phyloP scores from a whole-genome alignment of 1,140 invertebrate species.

The Drosophila ambigua region DNA sequence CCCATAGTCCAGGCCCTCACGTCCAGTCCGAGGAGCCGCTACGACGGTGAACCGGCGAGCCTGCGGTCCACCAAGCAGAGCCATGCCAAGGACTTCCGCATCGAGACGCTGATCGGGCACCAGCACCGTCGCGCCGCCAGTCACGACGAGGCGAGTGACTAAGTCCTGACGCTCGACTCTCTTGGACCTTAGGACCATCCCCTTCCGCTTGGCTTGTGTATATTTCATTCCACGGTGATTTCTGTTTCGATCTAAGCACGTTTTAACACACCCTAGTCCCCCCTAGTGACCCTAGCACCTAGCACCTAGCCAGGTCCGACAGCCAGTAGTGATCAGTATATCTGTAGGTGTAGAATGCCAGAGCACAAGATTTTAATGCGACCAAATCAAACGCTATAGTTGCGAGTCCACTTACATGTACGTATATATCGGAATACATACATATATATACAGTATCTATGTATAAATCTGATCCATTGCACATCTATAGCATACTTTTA shows the following conservation, averaged over 20 bases:
- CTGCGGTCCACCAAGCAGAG: conserved; percentile 57
- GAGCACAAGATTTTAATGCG: conserved; percentile 69
- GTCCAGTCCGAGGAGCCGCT: conserved; percentile 62
- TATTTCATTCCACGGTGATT: conserved; percentile 53
- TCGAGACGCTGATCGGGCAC: conserved; percentile 81
- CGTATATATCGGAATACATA: conserved; percentile 14
- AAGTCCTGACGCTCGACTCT: conserved; percentile 12
- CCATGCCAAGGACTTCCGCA: conserved; percentile 82
- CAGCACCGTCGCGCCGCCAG: conserved; percentile 37
- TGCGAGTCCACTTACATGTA: conserved; percentile 62
- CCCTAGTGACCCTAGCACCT: conserved; percentile 1
- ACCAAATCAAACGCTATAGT: conserved; percentile 59
- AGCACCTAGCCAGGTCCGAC: conserved; percentile 8
- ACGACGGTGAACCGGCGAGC: conserved; percentile 52
- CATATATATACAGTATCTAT: conserved; percentile 15
- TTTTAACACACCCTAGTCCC: conserved; percentile 48
- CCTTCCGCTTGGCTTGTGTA: conserved; percentile 36
- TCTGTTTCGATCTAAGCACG: conserved; percentile 59
- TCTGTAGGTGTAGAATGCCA: conserved; percentile 45
- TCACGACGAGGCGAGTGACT: conserved; percentile 65
- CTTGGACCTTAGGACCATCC: background rate
- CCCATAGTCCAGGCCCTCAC: conserved; percentile 28
- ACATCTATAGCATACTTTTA: conserved; percentile 74
- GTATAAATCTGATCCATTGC: conserved; percentile 52
- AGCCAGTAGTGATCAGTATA: conserved; percentile 49